These are phyloP conservation scores for Synchiropus splendidus DNA, from an alignment of 2,113 vertebrate species.

Conservation along the genomic window DNA sequence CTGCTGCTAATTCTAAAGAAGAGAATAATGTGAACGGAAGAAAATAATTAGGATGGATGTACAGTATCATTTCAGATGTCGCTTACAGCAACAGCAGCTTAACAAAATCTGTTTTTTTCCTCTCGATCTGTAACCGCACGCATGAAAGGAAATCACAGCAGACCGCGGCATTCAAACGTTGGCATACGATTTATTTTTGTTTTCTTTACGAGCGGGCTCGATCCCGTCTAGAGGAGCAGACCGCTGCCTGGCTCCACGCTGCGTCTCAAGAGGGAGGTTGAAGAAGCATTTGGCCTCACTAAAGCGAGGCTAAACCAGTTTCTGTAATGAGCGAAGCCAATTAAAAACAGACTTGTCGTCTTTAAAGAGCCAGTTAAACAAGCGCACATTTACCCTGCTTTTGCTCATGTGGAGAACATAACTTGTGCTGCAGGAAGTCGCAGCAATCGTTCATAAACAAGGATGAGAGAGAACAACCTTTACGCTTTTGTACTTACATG, in stretches of 20 bases:
- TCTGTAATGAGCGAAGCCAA: constrained; percentile 27
- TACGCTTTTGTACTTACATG: no score
- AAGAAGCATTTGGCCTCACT: constrained; percentile 12
- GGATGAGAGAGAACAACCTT: no score
- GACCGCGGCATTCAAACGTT: constrained; percentile 30
- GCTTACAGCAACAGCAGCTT: background rate
- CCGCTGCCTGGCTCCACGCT: constrained; percentile 1
- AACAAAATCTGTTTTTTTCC: constrained; percentile 20
- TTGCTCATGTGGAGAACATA: no score
- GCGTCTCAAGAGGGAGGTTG: constrained; percentile 6
- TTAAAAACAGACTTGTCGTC: constrained; percentile 29
- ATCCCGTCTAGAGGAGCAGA: no score
- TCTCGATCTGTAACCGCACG: constrained; percentile 7
- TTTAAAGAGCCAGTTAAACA: constrained; percentile 38
- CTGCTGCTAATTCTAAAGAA: constrained; percentile 25
- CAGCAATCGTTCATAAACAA: no score
- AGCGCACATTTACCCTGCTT: constrained; percentile 24
- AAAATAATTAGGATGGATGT: no score
- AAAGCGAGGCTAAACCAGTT: constrained; percentile 28
- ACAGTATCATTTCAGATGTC: background rate
- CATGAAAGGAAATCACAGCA: constrained; percentile 15
- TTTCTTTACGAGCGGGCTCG: no score
- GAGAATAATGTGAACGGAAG: constrained; percentile 18
- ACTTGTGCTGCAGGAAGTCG: no score
- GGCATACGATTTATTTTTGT: constrained; percentile 30